A percentile compares a stretch with the other conserved stretches of the same genome.
phyloP scores from a whole-genome alignment of 2,888 invertebrate genomes.

The Alentia gelatinosa region DNA sequence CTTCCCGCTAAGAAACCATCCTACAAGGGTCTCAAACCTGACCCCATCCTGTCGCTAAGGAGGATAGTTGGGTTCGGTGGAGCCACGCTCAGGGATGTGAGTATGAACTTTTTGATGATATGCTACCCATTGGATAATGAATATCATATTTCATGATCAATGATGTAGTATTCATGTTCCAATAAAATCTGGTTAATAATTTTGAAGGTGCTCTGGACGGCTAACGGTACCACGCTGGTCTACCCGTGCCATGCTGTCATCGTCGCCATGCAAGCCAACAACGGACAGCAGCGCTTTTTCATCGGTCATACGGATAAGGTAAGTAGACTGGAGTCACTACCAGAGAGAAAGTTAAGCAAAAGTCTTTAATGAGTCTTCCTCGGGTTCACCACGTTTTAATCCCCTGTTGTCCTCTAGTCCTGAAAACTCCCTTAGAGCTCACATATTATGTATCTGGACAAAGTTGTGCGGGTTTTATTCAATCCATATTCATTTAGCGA shows the following conservation, averaged over 20 bases:
- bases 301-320: conserved; percentile 81
- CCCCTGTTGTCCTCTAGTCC: too few species aligned
- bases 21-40: conserved; percentile 72
- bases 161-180: neutral
- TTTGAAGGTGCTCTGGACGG: conserved; percentile 77
- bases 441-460: too few species aligned
- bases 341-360: too few species aligned
- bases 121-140: neutral
- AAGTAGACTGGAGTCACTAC: conserved; percentile 37
- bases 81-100: conserved; percentile 75
- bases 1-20: conserved; percentile 50
- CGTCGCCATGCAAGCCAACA: conserved; percentile 77
- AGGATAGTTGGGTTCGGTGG: conserved; percentile 80
- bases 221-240: conserved; percentile 74
- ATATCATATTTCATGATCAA: too few species aligned
- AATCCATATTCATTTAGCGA: too few species aligned
- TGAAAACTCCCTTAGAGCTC: too few species aligned
- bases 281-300: conserved; percentile 79
- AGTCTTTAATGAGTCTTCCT: neutral
- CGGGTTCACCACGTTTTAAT: neutral
- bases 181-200: neutral
- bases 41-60: conserved; percentile 77
- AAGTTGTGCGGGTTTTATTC: too few species aligned
- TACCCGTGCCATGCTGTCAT: conserved; percentile 80
- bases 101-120: conserved; percentile 47